Conservation (phyloP, 1,140 invertebrate species). For the Papilio glaucus region DNA sequence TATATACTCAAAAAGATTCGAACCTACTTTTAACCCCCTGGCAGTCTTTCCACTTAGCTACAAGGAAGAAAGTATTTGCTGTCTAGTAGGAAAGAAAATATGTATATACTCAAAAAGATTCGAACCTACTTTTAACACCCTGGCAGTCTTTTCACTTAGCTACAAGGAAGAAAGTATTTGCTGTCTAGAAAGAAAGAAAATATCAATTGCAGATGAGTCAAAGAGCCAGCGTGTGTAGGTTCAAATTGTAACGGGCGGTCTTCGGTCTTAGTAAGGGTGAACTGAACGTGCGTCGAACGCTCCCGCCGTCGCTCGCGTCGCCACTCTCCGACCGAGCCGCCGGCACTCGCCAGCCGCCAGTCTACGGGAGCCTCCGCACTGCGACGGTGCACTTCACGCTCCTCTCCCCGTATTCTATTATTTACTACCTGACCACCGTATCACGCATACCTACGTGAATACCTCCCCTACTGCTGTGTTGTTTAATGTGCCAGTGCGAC, state of each 20-base stretch:
- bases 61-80: too few relatives aligned
- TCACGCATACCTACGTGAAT: slow-evolving; percentile 30
- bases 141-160: too few relatives aligned
- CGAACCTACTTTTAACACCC: too few relatives aligned
- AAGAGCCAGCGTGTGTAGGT: background rate
- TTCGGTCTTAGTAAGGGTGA: background rate
- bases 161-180: background rate
- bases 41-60: too few relatives aligned
- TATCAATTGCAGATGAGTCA: background rate
- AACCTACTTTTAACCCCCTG: too few relatives aligned
- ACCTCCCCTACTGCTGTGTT: slow-evolving; percentile 32
- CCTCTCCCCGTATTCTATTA: slow-evolving; percentile 26
- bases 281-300: background rate
- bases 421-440: slow-evolving; percentile 21
- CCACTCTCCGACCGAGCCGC: background rate
- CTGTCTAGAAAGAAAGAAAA: background rate
- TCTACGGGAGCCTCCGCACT: slow-evolving; percentile 69
- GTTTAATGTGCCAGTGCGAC: slow-evolving; percentile 32
- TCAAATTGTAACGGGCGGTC: background rate
- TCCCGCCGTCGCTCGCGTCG: background rate
- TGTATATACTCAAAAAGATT: too few relatives aligned
- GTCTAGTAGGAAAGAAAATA: too few relatives aligned
- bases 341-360: slow-evolving; percentile 51
- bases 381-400: slow-evolving; percentile 62
- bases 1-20: too few relatives aligned